These are phyloP conservation scores for Melanotaenia boesemani DNA, from an alignment of 2,797 vertebrate genomes.

Conservation along the genomic window DNA sequence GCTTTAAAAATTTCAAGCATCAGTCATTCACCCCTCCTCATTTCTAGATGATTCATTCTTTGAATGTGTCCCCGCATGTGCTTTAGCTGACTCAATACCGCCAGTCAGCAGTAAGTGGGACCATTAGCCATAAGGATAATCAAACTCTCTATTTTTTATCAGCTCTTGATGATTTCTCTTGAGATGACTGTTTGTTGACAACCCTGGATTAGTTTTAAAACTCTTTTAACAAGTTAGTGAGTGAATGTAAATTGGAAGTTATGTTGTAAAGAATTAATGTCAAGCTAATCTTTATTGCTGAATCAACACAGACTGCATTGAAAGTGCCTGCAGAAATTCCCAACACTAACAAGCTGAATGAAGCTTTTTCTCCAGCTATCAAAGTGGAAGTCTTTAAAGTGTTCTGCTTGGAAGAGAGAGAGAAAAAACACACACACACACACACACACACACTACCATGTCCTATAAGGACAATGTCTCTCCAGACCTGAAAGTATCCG, in stretches of 20 bases:
- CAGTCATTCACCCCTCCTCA: not conserved
- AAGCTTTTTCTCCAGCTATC: not conserved
- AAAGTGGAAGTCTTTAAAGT: not conserved
- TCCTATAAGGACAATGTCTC: conserved; percentile 30
- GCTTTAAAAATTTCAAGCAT: not conserved
- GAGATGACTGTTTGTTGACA: not conserved
- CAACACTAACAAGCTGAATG: not conserved
- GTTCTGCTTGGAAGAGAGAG: not conserved
- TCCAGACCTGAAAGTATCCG: conserved; percentile 10
- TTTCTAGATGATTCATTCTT: not conserved
- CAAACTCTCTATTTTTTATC: not conserved
- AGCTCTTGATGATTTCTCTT: not conserved
- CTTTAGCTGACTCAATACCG: not conserved
- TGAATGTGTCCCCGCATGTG: not conserved
- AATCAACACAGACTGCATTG: not conserved
- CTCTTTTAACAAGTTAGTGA: not conserved
- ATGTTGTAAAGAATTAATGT: not conserved
- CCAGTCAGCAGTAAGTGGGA: too few relatives aligned
- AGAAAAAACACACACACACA: not conserved
- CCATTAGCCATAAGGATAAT: too few relatives aligned
- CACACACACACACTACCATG: not conserved
- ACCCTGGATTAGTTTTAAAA: not conserved
- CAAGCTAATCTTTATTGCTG: not conserved
- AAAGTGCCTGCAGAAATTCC: not conserved
- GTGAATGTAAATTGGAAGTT: not conserved